A percentile compares a stretch with the other conserved stretches of the same genome.
Conservation (phyloP, 1,140 invertebrate species). For the Papilio aristodemus region DNA sequence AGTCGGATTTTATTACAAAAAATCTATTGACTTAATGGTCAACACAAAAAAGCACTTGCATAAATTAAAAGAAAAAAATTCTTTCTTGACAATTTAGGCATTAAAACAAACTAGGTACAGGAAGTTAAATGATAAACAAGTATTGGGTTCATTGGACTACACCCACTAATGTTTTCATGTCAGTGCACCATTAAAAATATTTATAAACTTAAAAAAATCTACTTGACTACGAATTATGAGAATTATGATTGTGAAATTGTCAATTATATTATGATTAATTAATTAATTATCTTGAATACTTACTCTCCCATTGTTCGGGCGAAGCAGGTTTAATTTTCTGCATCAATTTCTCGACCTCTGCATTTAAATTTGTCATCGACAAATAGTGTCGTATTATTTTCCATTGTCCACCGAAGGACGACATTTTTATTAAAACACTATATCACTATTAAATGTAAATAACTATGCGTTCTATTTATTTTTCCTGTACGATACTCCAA, state of each 20-base stretch:
- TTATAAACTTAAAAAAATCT: not conserved
- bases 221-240: not conserved
- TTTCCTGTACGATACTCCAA: slow-evolving; percentile 11
- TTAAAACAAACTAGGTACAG: not conserved
- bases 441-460: not conserved
- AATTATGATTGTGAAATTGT: not conserved
- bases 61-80: not conserved
- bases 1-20: too few species aligned
- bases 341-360: slow-evolving; percentile 70
- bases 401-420: slow-evolving; percentile 72
- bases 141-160: slow-evolving; percentile 6
- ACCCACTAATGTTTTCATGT: not conserved
- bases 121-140: not conserved
- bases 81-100: not conserved
- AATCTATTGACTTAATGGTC: not conserved
- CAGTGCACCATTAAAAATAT: slow-evolving; percentile 6
- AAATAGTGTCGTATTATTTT: slow-evolving; percentile 68
- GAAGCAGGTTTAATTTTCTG: slow-evolving; percentile 68
- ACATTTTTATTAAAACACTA: slow-evolving; percentile 53
- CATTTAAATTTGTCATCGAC: slow-evolving; percentile 63
- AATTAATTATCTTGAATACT: slow-evolving; percentile 44
- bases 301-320: slow-evolving; percentile 75
- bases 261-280: not conserved
- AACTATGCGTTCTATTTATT: not conserved
- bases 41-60: not conserved